Evolutionary conservation across 2,797 vertebrate species (phyloP).

Genomic region (Nasua narica): DNA sequence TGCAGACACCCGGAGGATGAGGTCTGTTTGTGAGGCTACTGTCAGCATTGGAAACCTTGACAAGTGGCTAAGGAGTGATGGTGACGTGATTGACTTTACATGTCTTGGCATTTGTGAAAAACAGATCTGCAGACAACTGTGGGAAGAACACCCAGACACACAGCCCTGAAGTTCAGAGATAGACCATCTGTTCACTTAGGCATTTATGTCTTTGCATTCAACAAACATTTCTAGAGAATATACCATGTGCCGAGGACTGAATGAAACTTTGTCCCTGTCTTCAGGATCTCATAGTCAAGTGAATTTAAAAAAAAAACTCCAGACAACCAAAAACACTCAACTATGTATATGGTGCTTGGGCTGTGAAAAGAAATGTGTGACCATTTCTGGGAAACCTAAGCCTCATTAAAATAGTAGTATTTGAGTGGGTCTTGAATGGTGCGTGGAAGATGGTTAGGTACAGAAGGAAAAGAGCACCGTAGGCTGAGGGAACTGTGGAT

Average conservation of each 20-base stretch:
- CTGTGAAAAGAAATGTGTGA: neutral
- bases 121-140: constrained; percentile 8
- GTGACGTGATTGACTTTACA: neutral
- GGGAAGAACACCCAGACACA: constrained; percentile 19
- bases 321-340: neutral
- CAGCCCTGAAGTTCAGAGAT: neutral
- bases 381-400: neutral
- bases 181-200: constrained; percentile 51
- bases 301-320: neutral
- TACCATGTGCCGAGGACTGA: neutral
- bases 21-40: neutral
- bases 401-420: neutral
- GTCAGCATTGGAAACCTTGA: neutral
- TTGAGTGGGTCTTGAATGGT: neutral
- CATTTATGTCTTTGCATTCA: constrained; percentile 19
- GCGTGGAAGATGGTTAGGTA: neutral
- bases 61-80: neutral
- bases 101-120: neutral
- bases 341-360: neutral
- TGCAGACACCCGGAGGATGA: neutral
- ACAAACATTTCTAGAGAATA: constrained; percentile 7
- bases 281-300: neutral
- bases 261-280: neutral
- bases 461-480: neutral
- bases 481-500: neutral